A percentile compares a stretch with the other conserved stretches of the same genome.
phyloP scores from a whole-genome alignment of 1,140 invertebrate genomes.

The Leguminivora glycinivorella region DNA sequence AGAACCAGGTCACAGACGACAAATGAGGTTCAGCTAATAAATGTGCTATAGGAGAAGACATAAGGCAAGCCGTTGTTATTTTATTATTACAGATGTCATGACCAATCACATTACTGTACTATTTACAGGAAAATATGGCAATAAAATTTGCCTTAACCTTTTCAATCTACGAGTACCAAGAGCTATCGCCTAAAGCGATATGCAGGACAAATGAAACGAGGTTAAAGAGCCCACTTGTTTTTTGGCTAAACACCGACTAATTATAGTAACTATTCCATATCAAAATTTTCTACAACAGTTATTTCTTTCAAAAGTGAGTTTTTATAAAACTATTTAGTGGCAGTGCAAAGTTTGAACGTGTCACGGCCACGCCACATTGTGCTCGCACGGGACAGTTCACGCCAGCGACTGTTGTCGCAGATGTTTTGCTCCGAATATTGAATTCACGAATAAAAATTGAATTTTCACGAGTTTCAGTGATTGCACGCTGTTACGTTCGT shows the following conservation, averaged over 20 bases:
- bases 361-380: background rate
- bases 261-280: background rate
- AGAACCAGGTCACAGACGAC: background rate
- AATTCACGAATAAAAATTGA: conserved; percentile 24
- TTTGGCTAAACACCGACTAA: too few relatives aligned
- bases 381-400: background rate
- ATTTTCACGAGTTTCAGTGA: conserved; percentile 1
- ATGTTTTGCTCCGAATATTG: conserved; percentile 16
- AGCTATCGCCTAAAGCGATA: too few relatives aligned
- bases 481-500: background rate
- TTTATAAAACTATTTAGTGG: conserved; percentile 12
- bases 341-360: conserved; percentile 12
- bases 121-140: too few relatives aligned
- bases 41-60: conserved; percentile 16
- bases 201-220: too few relatives aligned
- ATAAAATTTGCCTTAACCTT: too few relatives aligned
- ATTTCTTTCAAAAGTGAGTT: background rate
- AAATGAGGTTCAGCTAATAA: background rate
- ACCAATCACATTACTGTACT: background rate
- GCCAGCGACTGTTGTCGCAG: conserved; percentile 4
- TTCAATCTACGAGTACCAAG: too few relatives aligned
- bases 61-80: background rate
- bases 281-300: background rate
- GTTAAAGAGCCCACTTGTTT: too few relatives aligned
- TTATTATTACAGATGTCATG: background rate